These are phyloP conservation scores for Hypolimnas misippus DNA, from an alignment of 2,888 invertebrate genomes.

Conservation along the genomic window DNA sequence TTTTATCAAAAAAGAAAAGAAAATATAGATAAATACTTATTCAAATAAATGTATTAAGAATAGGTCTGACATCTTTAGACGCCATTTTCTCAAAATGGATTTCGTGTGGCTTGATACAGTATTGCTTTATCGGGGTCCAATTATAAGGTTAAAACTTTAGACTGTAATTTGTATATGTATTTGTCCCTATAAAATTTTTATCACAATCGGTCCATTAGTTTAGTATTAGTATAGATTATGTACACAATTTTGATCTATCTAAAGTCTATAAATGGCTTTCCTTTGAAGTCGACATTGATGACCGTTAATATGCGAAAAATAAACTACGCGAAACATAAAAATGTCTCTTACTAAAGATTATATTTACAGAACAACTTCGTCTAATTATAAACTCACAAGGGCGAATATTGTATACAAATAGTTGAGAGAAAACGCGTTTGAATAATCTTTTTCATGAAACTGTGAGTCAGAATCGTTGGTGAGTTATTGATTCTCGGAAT, in stretches of 20 bases:
- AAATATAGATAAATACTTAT: no score
- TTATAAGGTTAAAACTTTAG: no score
- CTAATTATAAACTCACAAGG: slow-evolving; percentile 29
- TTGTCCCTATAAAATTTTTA: no score
- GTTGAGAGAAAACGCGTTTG: slow-evolving; percentile 25
- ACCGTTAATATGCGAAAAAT: background rate
- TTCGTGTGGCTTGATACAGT: no score
- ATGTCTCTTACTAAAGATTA: slow-evolving; percentile 3
- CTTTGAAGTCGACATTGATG: background rate
- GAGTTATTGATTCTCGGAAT: background rate
- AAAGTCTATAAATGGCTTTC: background rate
- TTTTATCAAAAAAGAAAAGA: no score
- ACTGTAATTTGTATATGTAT: no score
- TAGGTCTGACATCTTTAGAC: no score
- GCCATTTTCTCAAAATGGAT: no score
- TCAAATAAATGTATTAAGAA: no score
- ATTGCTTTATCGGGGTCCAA: no score
- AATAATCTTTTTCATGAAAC: slow-evolving; percentile 4
- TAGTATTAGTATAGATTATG: no score
- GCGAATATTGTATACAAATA: slow-evolving; percentile 37
- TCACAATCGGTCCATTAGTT: no score
- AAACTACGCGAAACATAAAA: background rate
- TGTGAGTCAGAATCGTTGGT: background rate
- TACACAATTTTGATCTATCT: background rate
- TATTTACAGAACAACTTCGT: slow-evolving; percentile 16